Base-by-base conservation (phyloP, 2,113 vertebrate species). In the Anarrhichthys ocellatus region DNA sequence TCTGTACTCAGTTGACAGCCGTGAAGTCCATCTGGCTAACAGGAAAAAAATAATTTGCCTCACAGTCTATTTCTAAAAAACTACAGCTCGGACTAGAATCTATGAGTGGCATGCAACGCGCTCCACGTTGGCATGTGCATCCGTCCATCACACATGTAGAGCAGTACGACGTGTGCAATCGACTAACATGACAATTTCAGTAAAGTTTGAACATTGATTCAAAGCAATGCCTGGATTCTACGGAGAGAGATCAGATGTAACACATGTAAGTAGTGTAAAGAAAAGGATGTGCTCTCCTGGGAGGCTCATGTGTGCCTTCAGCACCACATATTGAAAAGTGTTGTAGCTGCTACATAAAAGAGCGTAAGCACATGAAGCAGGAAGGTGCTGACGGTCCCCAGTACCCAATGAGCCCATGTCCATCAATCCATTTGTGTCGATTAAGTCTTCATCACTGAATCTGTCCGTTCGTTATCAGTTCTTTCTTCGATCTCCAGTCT, bases 341-440 rank as follows among this genome's bases (percentile, higher is more conserved):
- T 66, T 66, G 67, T 54, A 78, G 78, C 50, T 90, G 91, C 92
- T 93, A 92, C 92, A 85, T 80, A 73, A 48, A 84, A 73, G 59
- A 82, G 73, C 82, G 67, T 42, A 65, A 86, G 59, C 82, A 87
- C 78, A 79, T 61, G 71, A 68, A 91, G 82, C 79, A 87, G 80
- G 52, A 79, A 61, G 62, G 42, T 36, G 82, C 50, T 14, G 58
- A 70, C 42, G 20, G 38, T 50, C 34, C 59, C 3, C n/a, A 24
- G 48, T 48, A 29, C 52, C 22, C 63, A 34, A 52, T 27, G 54
- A 84, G 70, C 62, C 79, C 27, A 65, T 27, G 54, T 83, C 77
- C 62, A 63, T 78, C 65, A 42, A 34, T 80, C 46, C 54, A 77
- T 29, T 46, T 62, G 36, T 66, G 82, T 46, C 61, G n/a, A 73